Base-by-base conservation (phyloP, 2,113 vertebrate genomes). In the Hucho hucho region DNA sequence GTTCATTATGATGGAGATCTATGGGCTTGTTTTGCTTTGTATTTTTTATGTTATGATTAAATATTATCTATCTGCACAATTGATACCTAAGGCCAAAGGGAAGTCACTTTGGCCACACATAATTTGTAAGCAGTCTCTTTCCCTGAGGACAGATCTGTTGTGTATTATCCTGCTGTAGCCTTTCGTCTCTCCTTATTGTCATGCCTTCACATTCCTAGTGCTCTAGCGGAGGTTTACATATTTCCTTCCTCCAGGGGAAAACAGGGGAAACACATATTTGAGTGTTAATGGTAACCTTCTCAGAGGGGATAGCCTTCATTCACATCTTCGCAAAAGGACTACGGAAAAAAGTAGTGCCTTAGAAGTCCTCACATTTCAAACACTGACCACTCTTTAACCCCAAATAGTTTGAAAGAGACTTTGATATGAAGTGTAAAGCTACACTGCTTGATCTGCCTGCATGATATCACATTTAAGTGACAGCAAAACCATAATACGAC, bases 71-170 rank as follows among this genome's bases (percentile, higher is more conserved):
- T 86, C 82, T 91, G 90, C 92, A 93, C 89, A 90, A 94, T 90
- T 93, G 89, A 95, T 95, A 88, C 91, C 89, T 91, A 85, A 91
- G 89, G 92, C 87, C 87, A 92, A 92, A 93, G 91, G 87, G 90
- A 95, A 91, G 92, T 91, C 87, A 85, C 87, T 87, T 91, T 87
- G 80, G 86, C 77, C 86, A 86, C 82, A 86, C 90, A 88, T 93
- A 93, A 97, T 93, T 92, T 94, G 93, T 94, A 95, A 95, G 94
- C 91, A 89, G 90, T 91, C 90, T 89, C 81, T 89, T 88, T 90
- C 87, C 65, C 90, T 11, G 73, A 91, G 92, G 93, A 92, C 86
- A 89, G 88, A 88, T 93, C 92, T 97, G 95, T 93, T 95, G 92
- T 88, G 91, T 91, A 91, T 94, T 93, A 96, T 92, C 87, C 71